Evolutionary conservation across 2,797 vertebrate genomes (phyloP).

Genomic region (Oceanodroma leucorhoa): DNA sequence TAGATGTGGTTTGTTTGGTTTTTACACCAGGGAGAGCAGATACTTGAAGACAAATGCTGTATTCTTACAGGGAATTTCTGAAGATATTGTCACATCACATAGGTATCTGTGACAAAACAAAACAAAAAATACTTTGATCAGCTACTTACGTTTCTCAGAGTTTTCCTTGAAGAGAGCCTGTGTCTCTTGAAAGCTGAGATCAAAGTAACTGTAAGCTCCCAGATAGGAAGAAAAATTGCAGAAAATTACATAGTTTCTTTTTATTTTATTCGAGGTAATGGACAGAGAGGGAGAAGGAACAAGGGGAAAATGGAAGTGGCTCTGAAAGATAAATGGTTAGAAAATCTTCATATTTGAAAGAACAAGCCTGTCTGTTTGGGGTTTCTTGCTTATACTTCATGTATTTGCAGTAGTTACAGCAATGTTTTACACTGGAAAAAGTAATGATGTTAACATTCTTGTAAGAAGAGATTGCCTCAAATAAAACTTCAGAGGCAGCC

Average conservation of each 20-base stretch:
- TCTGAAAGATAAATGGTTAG: conserved; percentile 58
- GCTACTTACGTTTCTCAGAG: conserved; percentile 80
- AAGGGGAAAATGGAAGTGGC: conserved; percentile 42
- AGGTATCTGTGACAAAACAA: conserved; percentile 76
- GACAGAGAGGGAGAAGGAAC: conserved; percentile 44
- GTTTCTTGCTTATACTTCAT: not conserved
- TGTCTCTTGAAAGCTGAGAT: conserved; percentile 86
- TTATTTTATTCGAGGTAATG: conserved; percentile 70
- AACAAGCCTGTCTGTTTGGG: not conserved
- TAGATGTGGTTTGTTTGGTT: conserved; percentile 71
- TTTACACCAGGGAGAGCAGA: conserved; percentile 62
- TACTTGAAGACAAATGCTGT: conserved; percentile 67
- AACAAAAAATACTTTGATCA: conserved; percentile 86
- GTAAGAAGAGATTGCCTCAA: conserved; percentile 59
- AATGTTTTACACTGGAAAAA: conserved; percentile 49
- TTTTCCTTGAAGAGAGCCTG: conserved; percentile 78
- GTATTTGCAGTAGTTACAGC: conserved; percentile 40
- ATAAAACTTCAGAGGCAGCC: conserved; percentile 67
- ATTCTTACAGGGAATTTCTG: conserved; percentile 58
- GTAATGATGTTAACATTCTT: conserved; percentile 64
- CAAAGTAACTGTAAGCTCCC: conserved; percentile 85
- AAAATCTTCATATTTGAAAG: conserved; percentile 45
- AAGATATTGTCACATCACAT: conserved; percentile 40
- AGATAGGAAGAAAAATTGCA: conserved; percentile 76
- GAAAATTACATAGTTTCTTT: conserved; percentile 70